Conservation (phyloP, 2,113 vertebrate species). For the Tauraco erythrolophus region DNA sequence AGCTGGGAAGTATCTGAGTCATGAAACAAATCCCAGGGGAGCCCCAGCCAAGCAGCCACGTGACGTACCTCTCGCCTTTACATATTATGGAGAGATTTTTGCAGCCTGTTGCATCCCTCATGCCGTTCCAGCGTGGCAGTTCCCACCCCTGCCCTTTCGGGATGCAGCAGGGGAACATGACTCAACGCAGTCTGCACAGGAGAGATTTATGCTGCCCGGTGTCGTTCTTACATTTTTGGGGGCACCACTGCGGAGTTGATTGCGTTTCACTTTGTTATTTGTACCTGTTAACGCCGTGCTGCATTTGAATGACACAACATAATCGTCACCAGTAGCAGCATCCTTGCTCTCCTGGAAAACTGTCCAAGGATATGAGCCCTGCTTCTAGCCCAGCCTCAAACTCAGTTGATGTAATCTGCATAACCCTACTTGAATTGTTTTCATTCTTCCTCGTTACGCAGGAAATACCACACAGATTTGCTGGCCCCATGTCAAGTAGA, state of each 20-base stretch:
- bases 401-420: not conserved
- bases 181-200: not conserved
- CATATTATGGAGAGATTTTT: accelerated
- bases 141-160: not conserved
- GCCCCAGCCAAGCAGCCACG: accelerated
- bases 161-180: not conserved
- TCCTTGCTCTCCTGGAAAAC: not conserved
- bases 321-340: accelerated
- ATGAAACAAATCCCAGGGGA: not conserved
- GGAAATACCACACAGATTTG: not conserved
- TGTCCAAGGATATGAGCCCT: not conserved
- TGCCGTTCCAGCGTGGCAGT: accelerated
- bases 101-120: accelerated
- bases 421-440: not conserved
- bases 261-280: not conserved
- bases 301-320: accelerated
- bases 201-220: not conserved
- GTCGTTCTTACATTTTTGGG: not conserved
- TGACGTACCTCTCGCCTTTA: not conserved
- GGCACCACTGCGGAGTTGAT: not conserved
- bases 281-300: not conserved
- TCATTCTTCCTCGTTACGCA: not conserved
- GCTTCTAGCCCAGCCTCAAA: not conserved
- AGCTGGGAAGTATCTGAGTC: not conserved
- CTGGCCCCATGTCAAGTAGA: not conserved